Evolutionary conservation across 1,140 invertebrate species (phyloP).

Genomic region (Aphidius gifuensis): DNA sequence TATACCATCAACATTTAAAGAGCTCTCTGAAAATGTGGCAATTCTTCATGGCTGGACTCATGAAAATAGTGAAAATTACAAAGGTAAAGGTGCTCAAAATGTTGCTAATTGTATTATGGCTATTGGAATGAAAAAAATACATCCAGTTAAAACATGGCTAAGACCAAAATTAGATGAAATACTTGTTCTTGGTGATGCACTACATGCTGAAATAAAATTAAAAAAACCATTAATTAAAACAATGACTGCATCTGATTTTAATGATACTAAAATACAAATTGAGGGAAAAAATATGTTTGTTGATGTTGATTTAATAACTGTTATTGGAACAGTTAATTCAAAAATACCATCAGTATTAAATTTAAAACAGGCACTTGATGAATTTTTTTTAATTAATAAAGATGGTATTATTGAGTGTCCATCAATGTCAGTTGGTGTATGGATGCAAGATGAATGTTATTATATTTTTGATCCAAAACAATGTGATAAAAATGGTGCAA

Average conservation of each 20-base stretch:
- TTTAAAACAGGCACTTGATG: conserved; percentile 37
- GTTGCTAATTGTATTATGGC: conserved; percentile 40
- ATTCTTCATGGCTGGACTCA: conserved; percentile 45
- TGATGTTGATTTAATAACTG: conserved; percentile 40
- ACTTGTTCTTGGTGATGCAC: conserved; percentile 36
- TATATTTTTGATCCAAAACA: conserved; percentile 45
- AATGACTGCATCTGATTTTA: conserved; percentile 39
- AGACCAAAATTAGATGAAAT: conserved; percentile 42
- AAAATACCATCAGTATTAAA: conserved; percentile 36
- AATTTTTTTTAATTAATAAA: conserved; percentile 42
- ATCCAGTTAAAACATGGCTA: conserved; percentile 41
- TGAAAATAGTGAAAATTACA: conserved; percentile 38
- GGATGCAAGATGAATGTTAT: conserved; percentile 41
- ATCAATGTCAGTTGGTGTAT: conserved; percentile 37
- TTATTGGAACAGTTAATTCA: conserved; percentile 41
- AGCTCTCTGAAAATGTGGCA: conserved; percentile 26
- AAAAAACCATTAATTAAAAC: conserved; percentile 34
- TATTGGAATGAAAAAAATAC: conserved; percentile 37
- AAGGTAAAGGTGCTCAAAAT: conserved; percentile 41
- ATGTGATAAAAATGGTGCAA: conserved; percentile 36
- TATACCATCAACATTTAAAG: conserved; percentile 39
- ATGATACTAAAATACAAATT: conserved; percentile 33
- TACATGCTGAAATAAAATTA: conserved; percentile 31
- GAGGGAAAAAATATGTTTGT: conserved; percentile 32
- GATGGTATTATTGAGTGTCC: conserved; percentile 41